Evolutionary conservation across 2,888 invertebrate species (phyloP), one percentile per base, ranked within the genome.

Genomic region (Macrosiphum euphorbiae): DNA sequence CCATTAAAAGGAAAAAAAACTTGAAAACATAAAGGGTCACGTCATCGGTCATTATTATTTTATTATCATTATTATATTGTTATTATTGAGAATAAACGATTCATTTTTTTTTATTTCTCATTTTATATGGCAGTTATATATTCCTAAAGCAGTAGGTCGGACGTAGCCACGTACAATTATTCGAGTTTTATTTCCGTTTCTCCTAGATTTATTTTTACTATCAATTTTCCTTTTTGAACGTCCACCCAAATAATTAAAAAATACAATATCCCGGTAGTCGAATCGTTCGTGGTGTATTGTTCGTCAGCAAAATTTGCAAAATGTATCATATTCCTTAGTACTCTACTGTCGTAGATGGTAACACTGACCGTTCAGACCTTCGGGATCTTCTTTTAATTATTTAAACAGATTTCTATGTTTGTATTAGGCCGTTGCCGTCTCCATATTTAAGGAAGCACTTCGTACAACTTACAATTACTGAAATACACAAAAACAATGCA

Each of bases 1-100:
- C 94, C 94, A 94, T 94, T 94, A 94, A 92, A 92, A 92, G 20
- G 26, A 61, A 61, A 87, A 61, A 86, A 52, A 90, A 41, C 78
- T 78, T 20, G 50, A 90, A 50, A 92, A 55, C 44, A 26, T 92
- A 84, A 94, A 90, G 84, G 61, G 50, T 84, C 84, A 88, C 89
- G 92, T 88, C 67, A 52, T 55, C 44, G 28, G 85, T 58, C 91
- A 58, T 91, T 35, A 58, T 41, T 78, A 50, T 67, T 50, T 28
- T n/a, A 44, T 44, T 28, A 85, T 85, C 4, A 44, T 41, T 44
- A 85, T 78, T 35, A 41, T 20, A 78, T 35, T 78, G 78, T 78
- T 44, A 50, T 84, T 84, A 50, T 78, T 50, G 90, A 78, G 67
- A 47, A 90, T 78, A 90, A 50, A 90, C 50, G 67, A 67, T 90